Conservation (phyloP, 2,888 invertebrate genomes). For the Brachyptera risi region DNA sequence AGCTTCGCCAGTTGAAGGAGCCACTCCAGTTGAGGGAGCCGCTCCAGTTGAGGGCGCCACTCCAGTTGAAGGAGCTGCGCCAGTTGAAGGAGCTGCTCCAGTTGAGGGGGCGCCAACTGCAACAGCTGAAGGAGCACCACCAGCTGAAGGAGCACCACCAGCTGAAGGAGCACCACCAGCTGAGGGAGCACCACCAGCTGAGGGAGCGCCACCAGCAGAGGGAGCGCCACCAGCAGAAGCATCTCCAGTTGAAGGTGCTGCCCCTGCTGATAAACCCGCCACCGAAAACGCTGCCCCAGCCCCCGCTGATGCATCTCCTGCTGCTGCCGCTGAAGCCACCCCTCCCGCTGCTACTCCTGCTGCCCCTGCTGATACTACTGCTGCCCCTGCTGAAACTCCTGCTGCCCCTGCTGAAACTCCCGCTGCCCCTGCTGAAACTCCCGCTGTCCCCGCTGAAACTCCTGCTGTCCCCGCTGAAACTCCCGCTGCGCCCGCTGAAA, state of each 20-base stretch:
- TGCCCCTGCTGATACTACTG: conserved; percentile 26
- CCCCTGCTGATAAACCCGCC: conserved; percentile 38
- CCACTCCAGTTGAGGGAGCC: conserved; percentile 35
- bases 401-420: conserved; percentile 39
- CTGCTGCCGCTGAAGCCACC: conserved; percentile 27
- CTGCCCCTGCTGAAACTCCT: conserved; percentile 37
- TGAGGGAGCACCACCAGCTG: conserved; percentile 34
- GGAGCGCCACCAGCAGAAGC: conserved; percentile 36
- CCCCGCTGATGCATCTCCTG: conserved; percentile 27
- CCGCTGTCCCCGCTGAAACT: conserved; percentile 24
- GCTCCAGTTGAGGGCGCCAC: conserved; percentile 36
- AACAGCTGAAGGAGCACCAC: conserved; percentile 36
- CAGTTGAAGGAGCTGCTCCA: conserved; percentile 35
- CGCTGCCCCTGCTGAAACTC: conserved; percentile 26
- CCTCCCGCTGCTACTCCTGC: conserved; percentile 30
- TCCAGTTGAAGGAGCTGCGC: conserved; percentile 34
- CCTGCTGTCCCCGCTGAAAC: conserved; percentile 30
- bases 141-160: conserved; percentile 38
- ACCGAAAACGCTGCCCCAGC: conserved; percentile 28
- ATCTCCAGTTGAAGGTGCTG: conserved; percentile 36
- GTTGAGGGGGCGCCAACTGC: conserved; percentile 42
- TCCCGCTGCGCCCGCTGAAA: conserved; percentile 35
- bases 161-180: conserved; percentile 35
- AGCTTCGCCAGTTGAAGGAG: conserved; percentile 37
- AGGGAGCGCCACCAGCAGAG: conserved; percentile 38